phyloP scores from a whole-genome alignment of 2,797 vertebrate species.

The Fistularia tabacaria region DNA sequence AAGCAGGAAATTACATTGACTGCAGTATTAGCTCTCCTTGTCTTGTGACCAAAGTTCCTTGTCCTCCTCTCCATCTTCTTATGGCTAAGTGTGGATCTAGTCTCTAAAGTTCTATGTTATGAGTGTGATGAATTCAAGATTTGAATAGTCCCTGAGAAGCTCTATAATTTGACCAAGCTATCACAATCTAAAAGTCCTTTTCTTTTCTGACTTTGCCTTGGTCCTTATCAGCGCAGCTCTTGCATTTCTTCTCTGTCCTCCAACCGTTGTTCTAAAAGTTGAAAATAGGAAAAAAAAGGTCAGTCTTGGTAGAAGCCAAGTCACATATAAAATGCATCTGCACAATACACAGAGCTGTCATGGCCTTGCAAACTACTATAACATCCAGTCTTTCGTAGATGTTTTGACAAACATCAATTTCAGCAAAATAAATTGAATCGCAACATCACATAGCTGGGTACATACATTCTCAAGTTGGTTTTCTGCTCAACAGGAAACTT shows the following conservation, averaged over 20 bases:
- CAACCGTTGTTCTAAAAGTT: too few species aligned
- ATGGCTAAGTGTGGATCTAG: not conserved
- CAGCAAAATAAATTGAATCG: constrained; percentile 37
- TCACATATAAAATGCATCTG: not conserved
- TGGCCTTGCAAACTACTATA: constrained; percentile 1
- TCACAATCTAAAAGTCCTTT: not conserved
- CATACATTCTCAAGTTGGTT: constrained; percentile 27
- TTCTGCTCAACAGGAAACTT: constrained; percentile 24
- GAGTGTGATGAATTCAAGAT: constrained; percentile 26
- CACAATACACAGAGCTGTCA: not conserved
- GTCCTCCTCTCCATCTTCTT: constrained; percentile 3
- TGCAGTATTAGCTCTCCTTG: constrained; percentile 7
- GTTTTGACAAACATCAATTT: constrained; percentile 35
- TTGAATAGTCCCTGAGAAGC: constrained; percentile 16
- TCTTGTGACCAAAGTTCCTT: constrained; percentile 11
- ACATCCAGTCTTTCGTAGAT: constrained; percentile 10
- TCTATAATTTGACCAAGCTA: constrained; percentile 3
- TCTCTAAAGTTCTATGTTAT: constrained; percentile 1
- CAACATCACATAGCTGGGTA: constrained; percentile 11
- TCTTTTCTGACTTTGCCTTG: not conserved
- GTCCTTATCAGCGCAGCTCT: not conserved
- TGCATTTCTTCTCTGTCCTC: not conserved
- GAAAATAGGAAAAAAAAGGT: not conserved
- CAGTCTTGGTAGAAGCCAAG: not conserved
- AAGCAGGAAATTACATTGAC: constrained; percentile 35